Evolutionary conservation across 2,113 vertebrate species (phyloP).

Genomic region (Sterrhoptilus dennistouni): DNA sequence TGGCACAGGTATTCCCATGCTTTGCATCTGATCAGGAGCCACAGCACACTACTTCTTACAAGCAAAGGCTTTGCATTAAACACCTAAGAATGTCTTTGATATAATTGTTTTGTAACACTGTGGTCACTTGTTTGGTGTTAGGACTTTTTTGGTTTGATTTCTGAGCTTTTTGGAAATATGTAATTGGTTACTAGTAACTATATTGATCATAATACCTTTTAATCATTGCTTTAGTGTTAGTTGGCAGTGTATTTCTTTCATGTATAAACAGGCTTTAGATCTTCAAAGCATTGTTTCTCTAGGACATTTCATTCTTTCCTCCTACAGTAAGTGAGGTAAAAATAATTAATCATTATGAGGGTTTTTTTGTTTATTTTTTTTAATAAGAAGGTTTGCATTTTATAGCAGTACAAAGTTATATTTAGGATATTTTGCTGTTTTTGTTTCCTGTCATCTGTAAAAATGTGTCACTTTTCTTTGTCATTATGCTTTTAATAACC

Average conservation of each 20-base stretch:
- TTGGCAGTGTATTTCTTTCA: not conserved
- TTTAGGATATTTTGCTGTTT: not conserved
- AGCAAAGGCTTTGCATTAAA: not conserved
- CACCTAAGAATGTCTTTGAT: not conserved
- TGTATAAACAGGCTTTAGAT: not conserved
- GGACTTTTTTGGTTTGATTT: not conserved
- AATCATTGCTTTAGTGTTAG: not conserved
- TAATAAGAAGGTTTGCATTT: not conserved
- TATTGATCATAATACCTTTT: not conserved
- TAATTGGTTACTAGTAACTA: not conserved
- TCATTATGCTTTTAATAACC: not conserved
- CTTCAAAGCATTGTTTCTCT: not conserved
- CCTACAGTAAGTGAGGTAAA: not conserved
- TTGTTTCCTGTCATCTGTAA: not conserved
- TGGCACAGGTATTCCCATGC: not conserved
- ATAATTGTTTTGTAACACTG: accelerated
- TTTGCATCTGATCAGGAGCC: not conserved
- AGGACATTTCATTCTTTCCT: not conserved
- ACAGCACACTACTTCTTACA: accelerated
- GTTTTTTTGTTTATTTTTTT: not conserved
- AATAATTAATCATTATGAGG: not conserved
- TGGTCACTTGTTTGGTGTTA: not conserved
- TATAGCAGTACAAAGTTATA: not conserved
- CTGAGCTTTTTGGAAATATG: not conserved
- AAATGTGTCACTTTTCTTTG: not conserved